Conservation (phyloP, 2,888 invertebrate species). For the Campaea margaritaria region DNA sequence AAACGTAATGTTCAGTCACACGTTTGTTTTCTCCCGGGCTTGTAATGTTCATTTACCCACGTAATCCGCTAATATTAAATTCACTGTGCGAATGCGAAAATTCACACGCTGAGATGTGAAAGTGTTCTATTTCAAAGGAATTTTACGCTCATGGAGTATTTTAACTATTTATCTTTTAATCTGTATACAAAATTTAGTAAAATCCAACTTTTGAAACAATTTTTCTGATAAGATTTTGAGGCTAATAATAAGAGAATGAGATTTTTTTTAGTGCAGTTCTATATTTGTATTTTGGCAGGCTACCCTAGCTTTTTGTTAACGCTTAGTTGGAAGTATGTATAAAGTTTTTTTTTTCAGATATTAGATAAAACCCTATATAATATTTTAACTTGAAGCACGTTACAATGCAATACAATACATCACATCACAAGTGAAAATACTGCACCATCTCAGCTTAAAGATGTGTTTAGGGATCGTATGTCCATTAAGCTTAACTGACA, state of each 20-base stretch:
- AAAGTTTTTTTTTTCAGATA: no score
- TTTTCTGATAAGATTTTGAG: no score
- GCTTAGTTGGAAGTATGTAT: no score
- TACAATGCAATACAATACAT: background rate
- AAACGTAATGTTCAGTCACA: constrained; percentile 38
- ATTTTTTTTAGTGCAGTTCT: no score
- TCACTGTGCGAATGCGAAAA: constrained; percentile 8
- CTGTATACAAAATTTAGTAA: no score
- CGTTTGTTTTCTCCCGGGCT: constrained; percentile 32
- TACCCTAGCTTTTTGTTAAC: background rate
- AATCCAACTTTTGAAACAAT: no score
- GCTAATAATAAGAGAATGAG: no score
- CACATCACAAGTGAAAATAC: background rate
- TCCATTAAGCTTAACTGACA: background rate
- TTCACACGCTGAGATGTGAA: constrained; percentile 6
- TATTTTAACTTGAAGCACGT: no score
- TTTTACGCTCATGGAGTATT: no score
- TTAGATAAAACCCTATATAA: no score
- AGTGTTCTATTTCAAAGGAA: constrained; percentile 1
- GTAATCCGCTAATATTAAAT: constrained; percentile 28
- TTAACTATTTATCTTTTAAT: no score
- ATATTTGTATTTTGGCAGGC: background rate
- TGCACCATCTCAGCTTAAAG: background rate
- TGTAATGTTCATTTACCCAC: constrained; percentile 38
- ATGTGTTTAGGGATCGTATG: background rate